These are phyloP conservation scores for Spermophilus dauricus DNA, from an alignment of 2,113 vertebrate genomes.

Conservation along the genomic window DNA sequence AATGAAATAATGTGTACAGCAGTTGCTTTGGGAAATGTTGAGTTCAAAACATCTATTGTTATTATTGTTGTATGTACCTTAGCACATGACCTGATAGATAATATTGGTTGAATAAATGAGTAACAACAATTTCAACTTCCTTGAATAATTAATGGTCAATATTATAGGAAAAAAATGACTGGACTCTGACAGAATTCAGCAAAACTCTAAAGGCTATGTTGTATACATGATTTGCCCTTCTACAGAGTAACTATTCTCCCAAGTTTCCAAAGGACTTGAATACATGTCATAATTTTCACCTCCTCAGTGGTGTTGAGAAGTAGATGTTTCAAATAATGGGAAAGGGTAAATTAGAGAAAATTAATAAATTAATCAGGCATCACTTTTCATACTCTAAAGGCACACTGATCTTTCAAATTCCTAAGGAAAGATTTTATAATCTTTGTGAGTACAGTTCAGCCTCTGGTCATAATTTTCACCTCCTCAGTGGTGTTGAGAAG, in stretches of 20 bases:
- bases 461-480: too few species aligned
- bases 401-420: not conserved
- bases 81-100: not conserved
- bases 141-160: constrained; percentile 22
- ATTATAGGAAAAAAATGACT: not conserved
- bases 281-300: not conserved
- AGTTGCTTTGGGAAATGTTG: not conserved
- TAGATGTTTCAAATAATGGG: not conserved
- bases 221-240: not conserved
- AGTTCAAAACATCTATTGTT: not conserved
- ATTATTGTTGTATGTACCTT: not conserved
- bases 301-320: not conserved
- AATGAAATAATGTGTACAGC: not conserved
- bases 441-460: not conserved
- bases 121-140: not conserved
- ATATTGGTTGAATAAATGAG: not conserved
- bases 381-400: constrained; percentile 22
- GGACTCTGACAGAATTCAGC: not conserved
- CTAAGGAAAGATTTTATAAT: not conserved
- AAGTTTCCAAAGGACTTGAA: not conserved
- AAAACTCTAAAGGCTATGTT: not conserved
- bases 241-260: not conserved
- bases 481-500: too few species aligned
- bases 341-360: constrained; percentile 21
- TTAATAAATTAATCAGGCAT: not conserved